A percentile compares a stretch with the other conserved stretches of the same genome.
phyloP scores from a whole-genome alignment of 2,113 vertebrate genomes.

The Clinocottus analis region DNA sequence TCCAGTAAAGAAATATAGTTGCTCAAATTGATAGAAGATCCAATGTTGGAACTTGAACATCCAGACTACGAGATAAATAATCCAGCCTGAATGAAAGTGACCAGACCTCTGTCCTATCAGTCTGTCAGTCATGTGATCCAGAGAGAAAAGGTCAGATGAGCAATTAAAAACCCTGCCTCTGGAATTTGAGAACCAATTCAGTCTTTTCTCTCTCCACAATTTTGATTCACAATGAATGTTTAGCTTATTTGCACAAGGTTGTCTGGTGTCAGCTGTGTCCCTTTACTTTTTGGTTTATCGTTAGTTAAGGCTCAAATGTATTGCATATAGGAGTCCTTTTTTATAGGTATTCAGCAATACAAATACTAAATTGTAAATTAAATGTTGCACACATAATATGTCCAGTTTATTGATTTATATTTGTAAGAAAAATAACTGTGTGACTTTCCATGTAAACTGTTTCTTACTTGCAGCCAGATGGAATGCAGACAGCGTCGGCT shows the following conservation, averaged over 20 bases:
- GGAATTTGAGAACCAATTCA: neutral
- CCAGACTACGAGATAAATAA: neutral
- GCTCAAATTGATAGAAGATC: neutral
- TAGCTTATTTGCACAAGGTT: neutral
- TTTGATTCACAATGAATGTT: neutral
- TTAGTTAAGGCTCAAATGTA: no score
- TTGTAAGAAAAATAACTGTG: neutral
- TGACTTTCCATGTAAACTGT: neutral
- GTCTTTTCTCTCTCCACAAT: no score
- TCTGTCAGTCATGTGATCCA: neutral
- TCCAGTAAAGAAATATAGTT: no score
- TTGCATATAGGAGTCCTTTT: no score
- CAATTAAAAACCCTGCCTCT: no score
- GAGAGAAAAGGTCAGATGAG: neutral
- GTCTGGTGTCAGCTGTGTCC: neutral
- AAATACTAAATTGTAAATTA: neutral
- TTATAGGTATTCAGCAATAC: neutral
- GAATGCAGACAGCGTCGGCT: slow-evolving; percentile 85
- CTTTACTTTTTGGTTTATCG: neutral
- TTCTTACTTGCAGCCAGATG: slow-evolving; percentile 81
- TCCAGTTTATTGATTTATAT: neutral
- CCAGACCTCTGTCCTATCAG: neutral
- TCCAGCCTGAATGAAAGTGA: neutral
- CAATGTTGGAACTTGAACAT: neutral
- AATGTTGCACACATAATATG: neutral